phyloP scores from a whole-genome alignment of 1,140 invertebrate species.

The Bombyx mandarina region DNA sequence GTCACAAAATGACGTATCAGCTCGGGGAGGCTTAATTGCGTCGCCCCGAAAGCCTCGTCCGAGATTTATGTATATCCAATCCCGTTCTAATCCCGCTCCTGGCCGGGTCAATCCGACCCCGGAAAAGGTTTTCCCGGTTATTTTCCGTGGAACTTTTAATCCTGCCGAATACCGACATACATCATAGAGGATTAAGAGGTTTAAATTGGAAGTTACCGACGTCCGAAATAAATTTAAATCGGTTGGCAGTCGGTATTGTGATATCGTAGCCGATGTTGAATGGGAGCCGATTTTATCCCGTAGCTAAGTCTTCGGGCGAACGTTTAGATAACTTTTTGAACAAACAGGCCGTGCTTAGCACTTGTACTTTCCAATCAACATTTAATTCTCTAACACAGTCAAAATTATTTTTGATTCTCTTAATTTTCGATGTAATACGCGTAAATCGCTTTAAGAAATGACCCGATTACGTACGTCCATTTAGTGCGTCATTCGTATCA shows the following conservation, averaged over 20 bases:
- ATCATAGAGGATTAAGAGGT: conserved; percentile 71
- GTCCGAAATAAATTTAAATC: conserved; percentile 71
- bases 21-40: conserved; percentile 57
- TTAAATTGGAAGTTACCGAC: conserved; percentile 72
- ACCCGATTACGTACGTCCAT: too few relatives aligned
- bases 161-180: conserved; percentile 69
- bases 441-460: too few relatives aligned
- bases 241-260: conserved; percentile 67
- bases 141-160: conserved; percentile 71
- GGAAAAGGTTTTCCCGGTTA: conserved; percentile 71
- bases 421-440: too few relatives aligned
- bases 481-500: too few relatives aligned
- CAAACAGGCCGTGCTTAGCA: conserved; percentile 13
- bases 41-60: conserved; percentile 57
- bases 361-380: not conserved
- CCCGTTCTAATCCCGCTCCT: conserved; percentile 64
- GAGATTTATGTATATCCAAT: conserved; percentile 70
- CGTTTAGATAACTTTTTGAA: conserved; percentile 14
- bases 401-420: too few relatives aligned
- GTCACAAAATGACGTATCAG: conserved; percentile 65
- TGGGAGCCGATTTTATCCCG: conserved; percentile 59
- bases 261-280: conserved; percentile 63
- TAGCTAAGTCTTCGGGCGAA: conserved; percentile 50
- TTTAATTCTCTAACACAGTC: too few relatives aligned
- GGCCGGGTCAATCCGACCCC: conserved; percentile 65